A percentile compares a stretch with the other conserved stretches of the same genome.
phyloP scores from a whole-genome alignment of 1,140 invertebrate species.

The Heliconius eleuchia region DNA sequence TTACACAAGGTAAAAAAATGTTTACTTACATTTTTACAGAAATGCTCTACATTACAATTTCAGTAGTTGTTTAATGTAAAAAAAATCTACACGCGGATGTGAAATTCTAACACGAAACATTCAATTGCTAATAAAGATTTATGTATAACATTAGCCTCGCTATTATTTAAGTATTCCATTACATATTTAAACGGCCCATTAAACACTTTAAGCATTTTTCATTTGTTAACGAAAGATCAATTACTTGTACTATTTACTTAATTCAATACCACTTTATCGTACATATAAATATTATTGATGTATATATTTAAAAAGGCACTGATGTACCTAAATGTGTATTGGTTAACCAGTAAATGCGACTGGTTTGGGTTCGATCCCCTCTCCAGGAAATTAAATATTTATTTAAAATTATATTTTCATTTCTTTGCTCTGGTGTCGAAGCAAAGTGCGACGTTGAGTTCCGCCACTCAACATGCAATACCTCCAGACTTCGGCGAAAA shows the following conservation, averaged over 20 bases:
- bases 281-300: constrained; percentile 12
- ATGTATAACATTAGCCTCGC: neutral
- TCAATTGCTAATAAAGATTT: neutral
- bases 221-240: constrained; percentile 15
- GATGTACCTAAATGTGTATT: neutral
- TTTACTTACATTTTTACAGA: neutral
- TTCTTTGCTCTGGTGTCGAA: no score
- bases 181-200: neutral
- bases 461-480: no score
- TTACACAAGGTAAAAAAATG: neutral
- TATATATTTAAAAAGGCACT: constrained; percentile 12
- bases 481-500: no score
- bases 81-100: neutral
- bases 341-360: no score
- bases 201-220: constrained; percentile 4
- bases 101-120: neutral
- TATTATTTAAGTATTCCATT: constrained; percentile 9
- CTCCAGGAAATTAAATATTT: no score
- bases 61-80: neutral
- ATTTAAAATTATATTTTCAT: no score
- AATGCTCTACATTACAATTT: neutral
- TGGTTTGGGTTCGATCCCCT: no score
- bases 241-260: neutral
- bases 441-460: no score
- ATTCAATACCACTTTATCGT: constrained; percentile 6